Conservation (phyloP, 2,888 invertebrate species). For the Stenichneumon culpator region DNA sequence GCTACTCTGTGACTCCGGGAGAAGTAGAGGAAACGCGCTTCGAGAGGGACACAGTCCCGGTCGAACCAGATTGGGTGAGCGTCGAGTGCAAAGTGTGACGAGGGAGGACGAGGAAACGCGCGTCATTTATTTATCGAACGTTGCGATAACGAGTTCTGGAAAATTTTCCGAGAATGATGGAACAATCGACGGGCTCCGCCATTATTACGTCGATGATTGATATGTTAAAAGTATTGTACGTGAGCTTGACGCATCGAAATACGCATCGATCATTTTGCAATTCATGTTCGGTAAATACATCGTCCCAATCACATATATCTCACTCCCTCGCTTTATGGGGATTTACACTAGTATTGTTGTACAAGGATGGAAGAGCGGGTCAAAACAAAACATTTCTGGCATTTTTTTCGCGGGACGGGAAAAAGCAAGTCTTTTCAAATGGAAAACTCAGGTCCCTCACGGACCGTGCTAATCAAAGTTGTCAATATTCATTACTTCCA, state of each 20-base stretch:
- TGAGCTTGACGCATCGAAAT: slow-evolving; percentile 30
- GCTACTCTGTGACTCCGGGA: not conserved
- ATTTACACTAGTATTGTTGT: not conserved
- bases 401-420: not conserved
- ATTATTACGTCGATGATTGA: slow-evolving; percentile 31
- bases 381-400: not conserved
- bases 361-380: not conserved
- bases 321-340: not conserved
- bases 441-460: too few relatives aligned
- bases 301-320: not conserved
- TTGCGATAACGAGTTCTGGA: slow-evolving; percentile 12
- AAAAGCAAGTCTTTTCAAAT: too few relatives aligned
- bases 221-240: not conserved
- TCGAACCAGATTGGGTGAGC: slow-evolving; percentile 37
- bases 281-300: not conserved
- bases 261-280: not conserved
- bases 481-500: not conserved
- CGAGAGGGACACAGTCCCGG: not conserved
- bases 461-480: too few relatives aligned
- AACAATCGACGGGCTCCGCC: slow-evolving; percentile 10
- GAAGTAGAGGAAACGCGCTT: slow-evolving; percentile 7
- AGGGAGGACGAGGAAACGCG: not conserved
- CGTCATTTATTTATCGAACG: slow-evolving; percentile 26
- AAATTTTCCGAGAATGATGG: slow-evolving; percentile 3
- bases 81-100: slow-evolving; percentile 36